A percentile compares a stretch with the other conserved stretches of the same genome.
These are phyloP conservation scores for Hemicrepidius hirtus DNA, from an alignment of 2,888 invertebrate genomes.

Conservation along the genomic window DNA sequence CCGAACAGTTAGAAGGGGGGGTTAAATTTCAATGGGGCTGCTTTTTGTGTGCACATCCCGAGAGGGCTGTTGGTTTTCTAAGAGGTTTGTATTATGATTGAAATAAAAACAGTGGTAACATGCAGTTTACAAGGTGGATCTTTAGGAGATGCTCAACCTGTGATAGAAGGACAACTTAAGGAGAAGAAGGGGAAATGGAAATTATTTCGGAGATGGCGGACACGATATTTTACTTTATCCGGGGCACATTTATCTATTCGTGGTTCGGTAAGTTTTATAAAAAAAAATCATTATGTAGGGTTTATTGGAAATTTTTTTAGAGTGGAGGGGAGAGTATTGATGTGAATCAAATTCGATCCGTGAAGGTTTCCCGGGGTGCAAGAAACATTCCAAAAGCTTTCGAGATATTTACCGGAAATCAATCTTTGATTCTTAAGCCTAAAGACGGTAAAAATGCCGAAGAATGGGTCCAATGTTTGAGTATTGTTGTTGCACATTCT, in stretches of 20 bases:
- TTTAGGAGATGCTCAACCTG: constrained; percentile 84
- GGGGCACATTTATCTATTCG: constrained; percentile 93
- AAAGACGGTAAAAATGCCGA: constrained; percentile 96
- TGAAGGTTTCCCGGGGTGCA: constrained; percentile 93
- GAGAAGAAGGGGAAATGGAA: constrained; percentile 96
- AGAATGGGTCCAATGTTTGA: constrained; percentile 96
- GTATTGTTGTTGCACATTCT: constrained; percentile 93
- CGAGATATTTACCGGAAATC: constrained; percentile 96
- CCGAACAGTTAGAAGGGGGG: constrained; percentile 75
- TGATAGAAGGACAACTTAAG: constrained; percentile 92
- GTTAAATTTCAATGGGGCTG: constrained; percentile 87
- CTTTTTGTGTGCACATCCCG: constrained; percentile 95
- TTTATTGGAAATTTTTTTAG: constrained; percentile 74
- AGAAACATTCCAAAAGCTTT: constrained; percentile 96
- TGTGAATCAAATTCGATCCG: constrained; percentile 94
- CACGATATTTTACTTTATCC: constrained; percentile 94
- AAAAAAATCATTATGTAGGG: too few relatives aligned
- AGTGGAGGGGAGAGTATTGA: constrained; percentile 91
- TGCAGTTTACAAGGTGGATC: constrained; percentile 13
- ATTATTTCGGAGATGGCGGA: constrained; percentile 93
- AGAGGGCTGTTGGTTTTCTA: constrained; percentile 89
- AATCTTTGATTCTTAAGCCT: constrained; percentile 93
- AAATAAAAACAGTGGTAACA: constrained; percentile 22
- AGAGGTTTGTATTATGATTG: constrained; percentile 70
- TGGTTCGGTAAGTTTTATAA: constrained; percentile 80